Conservation (phyloP, 2,888 invertebrate genomes). For the Rotaria magnacalcarata region DNA sequence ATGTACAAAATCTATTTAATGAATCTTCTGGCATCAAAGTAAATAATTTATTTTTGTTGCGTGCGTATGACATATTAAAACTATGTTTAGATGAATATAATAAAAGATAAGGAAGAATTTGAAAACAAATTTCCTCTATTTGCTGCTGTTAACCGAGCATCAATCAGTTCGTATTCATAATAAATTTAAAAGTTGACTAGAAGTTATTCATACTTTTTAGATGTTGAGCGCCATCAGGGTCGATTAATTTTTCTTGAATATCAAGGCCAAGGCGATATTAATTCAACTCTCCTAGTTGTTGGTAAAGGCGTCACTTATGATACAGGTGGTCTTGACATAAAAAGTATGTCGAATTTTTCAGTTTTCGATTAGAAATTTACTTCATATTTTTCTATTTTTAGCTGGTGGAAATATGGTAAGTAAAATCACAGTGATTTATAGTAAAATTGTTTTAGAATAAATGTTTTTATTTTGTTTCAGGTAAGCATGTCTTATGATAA, state of each 20-base stretch:
- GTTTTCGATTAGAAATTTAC: background rate
- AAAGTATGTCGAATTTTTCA: constrained; percentile 64
- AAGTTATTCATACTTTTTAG: background rate
- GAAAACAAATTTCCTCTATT: constrained; percentile 72
- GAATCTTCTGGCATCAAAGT: constrained; percentile 63
- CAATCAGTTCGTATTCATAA: constrained; percentile 65
- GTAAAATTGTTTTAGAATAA: background rate
- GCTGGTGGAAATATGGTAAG: background rate
- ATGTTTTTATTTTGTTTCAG: background rate
- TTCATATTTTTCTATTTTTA: background rate
- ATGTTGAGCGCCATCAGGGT: constrained; percentile 64
- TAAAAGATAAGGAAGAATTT: constrained; percentile 65
- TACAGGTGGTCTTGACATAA: constrained; percentile 70
- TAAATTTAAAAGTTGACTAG: constrained; percentile 14
- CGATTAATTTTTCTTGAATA: constrained; percentile 81
- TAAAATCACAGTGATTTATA: background rate
- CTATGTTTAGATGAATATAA: constrained; percentile 58
- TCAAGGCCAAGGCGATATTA: constrained; percentile 61
- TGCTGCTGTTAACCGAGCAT: constrained; percentile 63
- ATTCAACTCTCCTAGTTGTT: constrained; percentile 75
- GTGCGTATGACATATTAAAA: background rate
- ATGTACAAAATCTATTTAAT: constrained; percentile 67
- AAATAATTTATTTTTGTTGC: background rate
- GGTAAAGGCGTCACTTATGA: constrained; percentile 73
- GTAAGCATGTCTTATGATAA: constrained; percentile 66